Conservation (phyloP, 2,797 vertebrate species). For the Phylloscopus collybita region DNA sequence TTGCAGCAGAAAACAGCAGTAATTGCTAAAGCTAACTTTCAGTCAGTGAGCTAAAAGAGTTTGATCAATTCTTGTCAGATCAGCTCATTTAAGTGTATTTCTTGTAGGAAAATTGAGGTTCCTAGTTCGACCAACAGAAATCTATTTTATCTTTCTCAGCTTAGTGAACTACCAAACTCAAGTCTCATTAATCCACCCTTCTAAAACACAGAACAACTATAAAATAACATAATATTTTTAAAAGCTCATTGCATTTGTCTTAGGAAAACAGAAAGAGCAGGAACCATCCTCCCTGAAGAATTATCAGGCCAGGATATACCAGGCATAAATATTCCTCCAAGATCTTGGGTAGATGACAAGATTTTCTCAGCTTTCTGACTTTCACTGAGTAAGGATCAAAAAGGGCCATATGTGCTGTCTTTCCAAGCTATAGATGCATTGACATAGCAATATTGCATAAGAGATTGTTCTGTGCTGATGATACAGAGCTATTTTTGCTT, state of each 20-base stretch:
- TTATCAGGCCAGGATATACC: not conserved
- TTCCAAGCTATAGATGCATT: not conserved
- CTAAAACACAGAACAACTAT: not conserved
- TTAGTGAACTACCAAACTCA: not conserved
- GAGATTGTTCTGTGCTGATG: not conserved
- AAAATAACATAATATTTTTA: not conserved
- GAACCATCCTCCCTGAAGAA: not conserved
- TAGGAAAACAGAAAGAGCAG: not conserved
- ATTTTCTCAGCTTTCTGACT: conserved; percentile 1
- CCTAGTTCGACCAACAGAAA: not conserved
- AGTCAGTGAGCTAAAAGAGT: not conserved
- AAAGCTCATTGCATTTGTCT: not conserved
- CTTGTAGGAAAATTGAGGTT: not conserved
- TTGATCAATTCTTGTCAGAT: not conserved
- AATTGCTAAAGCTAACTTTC: not conserved
- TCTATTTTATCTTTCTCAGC: not conserved
- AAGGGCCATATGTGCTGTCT: not conserved
- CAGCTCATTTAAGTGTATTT: not conserved
- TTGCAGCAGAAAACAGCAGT: not conserved
- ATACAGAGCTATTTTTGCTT: not conserved
- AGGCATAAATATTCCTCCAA: not conserved
- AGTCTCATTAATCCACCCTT: not conserved
- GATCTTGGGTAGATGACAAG: not conserved
- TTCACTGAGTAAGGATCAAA: conserved; percentile 4
- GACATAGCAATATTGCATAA: not conserved